A percentile compares a stretch with the other conserved stretches of the same genome.
These are phyloP conservation scores for Rhea pennata DNA, from an alignment of 2,113 vertebrate genomes.

Conservation along the genomic window DNA sequence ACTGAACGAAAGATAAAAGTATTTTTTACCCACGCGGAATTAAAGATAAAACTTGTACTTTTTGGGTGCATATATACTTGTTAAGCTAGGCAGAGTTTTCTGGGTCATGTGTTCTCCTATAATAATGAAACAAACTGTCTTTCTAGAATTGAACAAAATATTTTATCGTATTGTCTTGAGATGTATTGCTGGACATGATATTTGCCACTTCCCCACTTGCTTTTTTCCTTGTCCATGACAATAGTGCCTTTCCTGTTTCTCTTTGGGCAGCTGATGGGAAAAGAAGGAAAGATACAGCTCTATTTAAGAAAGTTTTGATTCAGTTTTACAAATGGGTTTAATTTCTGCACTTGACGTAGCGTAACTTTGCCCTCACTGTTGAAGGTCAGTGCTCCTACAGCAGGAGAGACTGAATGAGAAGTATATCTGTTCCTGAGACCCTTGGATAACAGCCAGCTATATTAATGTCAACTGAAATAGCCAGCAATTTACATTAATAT, in stretches of 20 bases:
- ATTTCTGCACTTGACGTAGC: background rate
- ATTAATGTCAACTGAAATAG: background rate
- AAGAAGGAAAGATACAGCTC: background rate
- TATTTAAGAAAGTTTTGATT: background rate
- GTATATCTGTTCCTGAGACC: background rate
- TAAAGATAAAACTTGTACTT: background rate
- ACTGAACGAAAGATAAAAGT: background rate
- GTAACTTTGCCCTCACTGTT: background rate
- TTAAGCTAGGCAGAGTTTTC: background rate
- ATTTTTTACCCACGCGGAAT: no score
- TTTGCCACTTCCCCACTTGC: background rate
- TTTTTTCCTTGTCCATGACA: background rate
- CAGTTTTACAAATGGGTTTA: background rate
- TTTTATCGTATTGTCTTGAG: background rate
- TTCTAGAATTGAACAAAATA: background rate
- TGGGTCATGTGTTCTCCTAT: background rate
- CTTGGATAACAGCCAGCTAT: background rate
- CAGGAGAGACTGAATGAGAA: background rate
- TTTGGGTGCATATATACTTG: background rate
- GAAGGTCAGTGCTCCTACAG: background rate
- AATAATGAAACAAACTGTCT: background rate
- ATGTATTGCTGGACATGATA: background rate
- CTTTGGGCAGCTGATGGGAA: background rate
- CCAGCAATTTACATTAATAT: constrained; percentile 10
- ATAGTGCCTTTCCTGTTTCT: background rate